These are phyloP conservation scores for Setipinna tenuifilis DNA, from an alignment of 2,797 vertebrate species.

Conservation along the genomic window DNA sequence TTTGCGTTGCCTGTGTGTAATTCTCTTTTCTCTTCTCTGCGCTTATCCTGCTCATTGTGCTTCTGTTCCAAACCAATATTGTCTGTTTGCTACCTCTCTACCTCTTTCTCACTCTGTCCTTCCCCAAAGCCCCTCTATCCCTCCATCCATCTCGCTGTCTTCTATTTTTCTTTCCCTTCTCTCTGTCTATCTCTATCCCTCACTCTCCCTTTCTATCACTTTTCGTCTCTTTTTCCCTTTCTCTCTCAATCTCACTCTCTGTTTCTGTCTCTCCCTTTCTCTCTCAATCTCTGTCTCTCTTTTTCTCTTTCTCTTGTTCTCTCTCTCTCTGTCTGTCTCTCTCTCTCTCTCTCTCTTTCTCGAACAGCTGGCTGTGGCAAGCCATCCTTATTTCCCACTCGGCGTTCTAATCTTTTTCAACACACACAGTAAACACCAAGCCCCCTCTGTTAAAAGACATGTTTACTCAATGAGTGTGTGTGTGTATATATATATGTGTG, in stretches of 20 bases:
- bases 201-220: conserved; percentile 36
- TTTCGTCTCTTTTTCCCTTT: conserved; percentile 1
- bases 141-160: background rate
- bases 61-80: no score
- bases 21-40: no score
- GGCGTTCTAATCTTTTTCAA: conserved; percentile 62
- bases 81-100: no score
- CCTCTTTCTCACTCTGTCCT: background rate
- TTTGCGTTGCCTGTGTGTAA: no score
- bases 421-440: conserved; percentile 61
- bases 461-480: conserved; percentile 41
- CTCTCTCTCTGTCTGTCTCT: conserved; percentile 30
- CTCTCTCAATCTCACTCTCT: no score
- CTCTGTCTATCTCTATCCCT: background rate
- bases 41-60: no score
- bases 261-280: background rate
- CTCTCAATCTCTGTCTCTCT: background rate
- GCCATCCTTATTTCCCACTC: conserved; percentile 52
- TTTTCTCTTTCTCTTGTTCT: conserved; percentile 6
- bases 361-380: conserved; percentile 63
- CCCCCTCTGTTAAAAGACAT: conserved; percentile 54
- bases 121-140: conserved; percentile 38
- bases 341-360: conserved; percentile 27
- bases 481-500: background rate
- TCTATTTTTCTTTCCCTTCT: background rate